Evolutionary conservation across 2,888 invertebrate genomes (phyloP).

Genomic region (Aspidapion aeneum): DNA sequence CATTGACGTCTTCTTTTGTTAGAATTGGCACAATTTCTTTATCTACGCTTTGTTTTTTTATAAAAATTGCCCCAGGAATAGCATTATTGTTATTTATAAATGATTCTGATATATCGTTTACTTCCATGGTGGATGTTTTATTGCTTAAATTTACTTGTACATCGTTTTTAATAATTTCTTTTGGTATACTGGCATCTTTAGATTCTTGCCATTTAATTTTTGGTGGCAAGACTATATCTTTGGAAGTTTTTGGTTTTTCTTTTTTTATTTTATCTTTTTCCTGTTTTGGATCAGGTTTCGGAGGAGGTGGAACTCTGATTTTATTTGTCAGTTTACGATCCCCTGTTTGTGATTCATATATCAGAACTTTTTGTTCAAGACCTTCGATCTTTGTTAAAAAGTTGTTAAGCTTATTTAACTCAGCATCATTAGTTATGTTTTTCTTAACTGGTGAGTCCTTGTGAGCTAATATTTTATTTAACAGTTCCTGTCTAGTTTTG

Average conservation of each 20-base stretch:
- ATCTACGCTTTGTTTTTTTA: background rate
- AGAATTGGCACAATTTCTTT: background rate
- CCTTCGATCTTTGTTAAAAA: conserved; percentile 15
- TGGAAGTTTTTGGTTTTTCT: conserved; percentile 20
- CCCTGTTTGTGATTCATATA: background rate
- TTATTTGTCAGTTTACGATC: conserved; percentile 8
- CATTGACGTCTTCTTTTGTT: background rate
- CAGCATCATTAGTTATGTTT: background rate
- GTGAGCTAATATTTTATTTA: background rate
- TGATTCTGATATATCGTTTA: background rate
- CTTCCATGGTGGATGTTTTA: background rate
- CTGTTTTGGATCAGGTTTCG: conserved; percentile 7
- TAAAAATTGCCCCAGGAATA: background rate
- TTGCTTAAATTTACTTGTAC: background rate
- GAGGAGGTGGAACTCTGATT: conserved; percentile 11
- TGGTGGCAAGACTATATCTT: conserved; percentile 25
- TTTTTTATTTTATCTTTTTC: conserved; percentile 19
- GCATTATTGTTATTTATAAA: conserved; percentile 1
- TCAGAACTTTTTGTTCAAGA: conserved; percentile 9
- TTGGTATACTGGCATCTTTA: no score
- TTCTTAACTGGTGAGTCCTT: background rate
- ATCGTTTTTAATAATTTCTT: no score
- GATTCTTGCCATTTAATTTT: conserved; percentile 9
- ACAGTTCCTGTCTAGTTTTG: background rate
- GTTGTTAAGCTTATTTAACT: conserved; percentile 7